Conservation (phyloP, 2,888 invertebrate genomes). For the Drosophila rellima region DNA sequence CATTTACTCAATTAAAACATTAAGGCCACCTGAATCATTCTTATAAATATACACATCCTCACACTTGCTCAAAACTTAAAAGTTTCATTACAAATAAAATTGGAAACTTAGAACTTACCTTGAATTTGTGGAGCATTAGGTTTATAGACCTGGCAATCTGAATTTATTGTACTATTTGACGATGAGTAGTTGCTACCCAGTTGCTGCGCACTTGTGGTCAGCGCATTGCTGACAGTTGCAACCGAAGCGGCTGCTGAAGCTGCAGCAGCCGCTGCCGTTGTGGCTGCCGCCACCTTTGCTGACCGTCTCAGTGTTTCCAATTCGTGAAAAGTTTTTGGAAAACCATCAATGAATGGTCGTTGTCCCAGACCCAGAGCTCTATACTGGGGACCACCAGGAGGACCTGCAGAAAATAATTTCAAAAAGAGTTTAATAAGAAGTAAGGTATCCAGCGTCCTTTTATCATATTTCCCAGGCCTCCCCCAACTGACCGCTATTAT, state of each 20-base stretch:
- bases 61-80: background rate
- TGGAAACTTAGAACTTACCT: conserved; percentile 75
- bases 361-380: conserved; percentile 91
- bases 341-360: conserved; percentile 89
- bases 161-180: conserved; percentile 85
- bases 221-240: conserved; percentile 40
- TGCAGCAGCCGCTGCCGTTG: conserved; percentile 76
- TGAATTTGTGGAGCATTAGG: conserved; percentile 87
- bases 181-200: conserved; percentile 84
- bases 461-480: background rate
- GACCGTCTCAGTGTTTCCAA: conserved; percentile 90
- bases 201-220: conserved; percentile 72
- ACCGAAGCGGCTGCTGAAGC: conserved; percentile 54
- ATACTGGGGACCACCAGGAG: conserved; percentile 89
- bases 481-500: too few species aligned
- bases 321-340: conserved; percentile 89
- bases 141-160: conserved; percentile 88
- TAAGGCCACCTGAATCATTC: conserved; percentile 55
- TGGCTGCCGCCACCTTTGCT: conserved; percentile 82
- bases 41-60: background rate
- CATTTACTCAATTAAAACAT: conserved; percentile 72
- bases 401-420: conserved; percentile 84
- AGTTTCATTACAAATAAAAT: background rate
- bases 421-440: background rate
- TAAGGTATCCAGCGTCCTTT: background rate